Percentiles rank a stretch among this genome's conserved stretches.
Conservation (phyloP, 2,113 vertebrate species). For the Grammomys dolichurus region DNA sequence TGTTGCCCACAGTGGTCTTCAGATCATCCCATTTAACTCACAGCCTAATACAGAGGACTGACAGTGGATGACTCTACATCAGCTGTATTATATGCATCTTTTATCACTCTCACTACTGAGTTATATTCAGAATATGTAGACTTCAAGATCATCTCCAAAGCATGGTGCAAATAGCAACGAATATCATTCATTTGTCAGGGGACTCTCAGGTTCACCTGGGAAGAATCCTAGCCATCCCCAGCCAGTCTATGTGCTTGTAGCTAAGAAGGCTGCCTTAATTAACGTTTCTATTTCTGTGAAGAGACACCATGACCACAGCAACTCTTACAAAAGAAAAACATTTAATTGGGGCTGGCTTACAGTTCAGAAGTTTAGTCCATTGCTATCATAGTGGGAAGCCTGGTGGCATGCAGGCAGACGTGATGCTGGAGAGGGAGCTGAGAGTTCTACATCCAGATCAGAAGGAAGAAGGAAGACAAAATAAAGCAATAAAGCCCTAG, state of each 20-base stretch:
- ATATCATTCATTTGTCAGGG: accelerated
- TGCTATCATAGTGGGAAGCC: not conserved
- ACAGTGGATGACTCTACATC: not conserved
- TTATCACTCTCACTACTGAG: not conserved
- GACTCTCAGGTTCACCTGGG: not conserved
- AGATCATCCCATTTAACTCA: not conserved
- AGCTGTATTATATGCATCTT: not conserved
- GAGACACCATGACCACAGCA: not conserved
- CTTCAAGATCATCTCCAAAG: not conserved
- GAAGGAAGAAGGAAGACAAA: not conserved
- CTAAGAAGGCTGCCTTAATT: not conserved
- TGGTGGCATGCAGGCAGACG: not conserved
- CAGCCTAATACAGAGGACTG: not conserved
- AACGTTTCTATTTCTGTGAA: not conserved
- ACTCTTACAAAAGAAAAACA: not conserved
- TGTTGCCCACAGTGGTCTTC: accelerated
- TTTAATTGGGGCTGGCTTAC: not conserved
- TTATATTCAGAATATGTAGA: not conserved
- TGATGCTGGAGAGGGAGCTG: not conserved
- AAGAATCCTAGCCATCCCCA: not conserved
- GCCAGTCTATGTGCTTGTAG: too few relatives aligned
- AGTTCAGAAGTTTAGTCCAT: not conserved
- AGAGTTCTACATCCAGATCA: not conserved
- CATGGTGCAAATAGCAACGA: accelerated
- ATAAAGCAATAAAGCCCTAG: not conserved